Percentiles rank a stretch among this genome's conserved stretches.
phyloP scores from a whole-genome alignment of 2,113 vertebrate genomes.

The Oxygymnocypris stewartii region DNA sequence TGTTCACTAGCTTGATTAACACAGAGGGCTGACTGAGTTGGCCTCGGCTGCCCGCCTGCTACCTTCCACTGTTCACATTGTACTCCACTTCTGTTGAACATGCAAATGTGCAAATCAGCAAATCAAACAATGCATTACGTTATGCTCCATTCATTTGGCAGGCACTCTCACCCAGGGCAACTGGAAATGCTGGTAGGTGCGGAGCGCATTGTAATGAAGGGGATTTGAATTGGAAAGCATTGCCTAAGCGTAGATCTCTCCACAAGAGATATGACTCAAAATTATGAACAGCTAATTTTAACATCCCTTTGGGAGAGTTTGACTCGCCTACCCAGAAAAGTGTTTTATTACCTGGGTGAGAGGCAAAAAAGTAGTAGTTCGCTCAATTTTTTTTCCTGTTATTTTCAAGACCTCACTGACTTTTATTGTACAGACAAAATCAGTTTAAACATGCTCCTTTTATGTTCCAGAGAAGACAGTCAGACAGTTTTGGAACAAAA shows the following conservation, averaged over 20 bases:
- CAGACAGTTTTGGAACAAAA: no score
- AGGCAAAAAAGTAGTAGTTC: background rate
- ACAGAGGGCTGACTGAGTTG: conserved; percentile 39
- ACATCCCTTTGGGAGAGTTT: conserved; percentile 34
- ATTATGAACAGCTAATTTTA: conserved; percentile 48
- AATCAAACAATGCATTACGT: conserved; percentile 59
- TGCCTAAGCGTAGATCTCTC: conserved; percentile 23
- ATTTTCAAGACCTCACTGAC: background rate
- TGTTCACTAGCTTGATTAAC: conserved; percentile 56
- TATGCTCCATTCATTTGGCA: conserved; percentile 43
- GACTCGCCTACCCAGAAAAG: conserved; percentile 32
- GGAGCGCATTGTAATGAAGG: conserved; percentile 36
- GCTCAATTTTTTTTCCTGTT: background rate
- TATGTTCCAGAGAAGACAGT: no score
- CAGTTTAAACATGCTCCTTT: no score
- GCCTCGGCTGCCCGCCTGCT: conserved; percentile 14
- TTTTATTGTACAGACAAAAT: background rate
- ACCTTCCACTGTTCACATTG: conserved; percentile 34
- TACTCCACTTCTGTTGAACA: conserved; percentile 50
- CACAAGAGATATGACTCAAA: conserved; percentile 34
- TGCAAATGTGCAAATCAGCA: conserved; percentile 50
- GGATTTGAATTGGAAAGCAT: conserved; percentile 43
- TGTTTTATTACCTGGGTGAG: conserved; percentile 11
- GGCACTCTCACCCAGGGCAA: conserved; percentile 41
- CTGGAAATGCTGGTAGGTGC: conserved; percentile 22